Base-by-base conservation (phyloP, 1,140 invertebrate species). In the Trachymyrmex septentrionalis region DNA sequence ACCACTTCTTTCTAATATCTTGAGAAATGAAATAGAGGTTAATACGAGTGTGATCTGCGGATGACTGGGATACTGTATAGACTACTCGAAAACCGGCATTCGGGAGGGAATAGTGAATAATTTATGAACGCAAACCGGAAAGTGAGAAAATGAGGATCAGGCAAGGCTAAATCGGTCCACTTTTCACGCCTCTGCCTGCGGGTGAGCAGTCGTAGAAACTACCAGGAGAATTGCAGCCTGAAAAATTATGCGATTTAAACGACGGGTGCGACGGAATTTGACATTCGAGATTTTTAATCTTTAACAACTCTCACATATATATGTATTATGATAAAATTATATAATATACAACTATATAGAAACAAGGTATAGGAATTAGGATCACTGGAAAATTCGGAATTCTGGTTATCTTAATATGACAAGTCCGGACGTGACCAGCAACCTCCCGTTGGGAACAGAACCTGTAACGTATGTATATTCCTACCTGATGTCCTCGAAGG, bases 381-480 rank as follows among this genome's bases (percentile, higher is more conserved):
- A 19, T 3, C 50, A 19, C 5, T 16, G 50, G 16, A 21, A 19
- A 30, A 66, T 61, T 50, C 77, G 85, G 86, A 92, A 89, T 92
- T 75, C 85, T 88, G 87, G 87, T 92, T 92, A 91, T 86, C 87
- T 88, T 92, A 91, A 92, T 92, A 89, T 88, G 87, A 91, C 89
- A 90, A 85, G 80, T 93, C 48, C 69, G 44, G 86, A 86, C 87
- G 86, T 76, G 87, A 66, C 88, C 67, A 50, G 86, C 72, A 87
- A 82, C 55, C 86, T 88, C 90, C 90, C 89, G 91, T 89, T 24
- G 89, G 73, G 87, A 88, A 69, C 75, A 69, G 50, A 53, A 86
- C 64, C 87, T 88, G 86, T 86, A 53, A 67, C n/a, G n/a, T n/a
- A n/a, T n/a, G n/a, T 78, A 86, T 89, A 89, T 91, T 69, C 87